Evolutionary conservation across 2,113 vertebrate species (phyloP).

Genomic region (Arothron firmamentum): DNA sequence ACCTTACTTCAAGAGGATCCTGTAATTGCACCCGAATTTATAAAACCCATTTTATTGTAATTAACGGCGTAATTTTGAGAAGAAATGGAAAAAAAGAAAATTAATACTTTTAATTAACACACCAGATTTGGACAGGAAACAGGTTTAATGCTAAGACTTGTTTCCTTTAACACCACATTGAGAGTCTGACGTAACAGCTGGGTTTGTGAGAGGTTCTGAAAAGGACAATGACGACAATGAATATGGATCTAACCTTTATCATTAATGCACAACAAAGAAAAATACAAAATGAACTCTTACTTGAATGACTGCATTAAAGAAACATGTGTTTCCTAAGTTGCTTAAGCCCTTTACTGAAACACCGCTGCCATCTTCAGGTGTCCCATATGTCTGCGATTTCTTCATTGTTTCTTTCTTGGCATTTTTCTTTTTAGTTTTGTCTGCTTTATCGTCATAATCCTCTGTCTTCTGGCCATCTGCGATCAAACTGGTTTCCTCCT

Average conservation of each 20-base stretch:
- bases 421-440: constrained; percentile 73
- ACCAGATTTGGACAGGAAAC: constrained; percentile 64
- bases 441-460: constrained; percentile 69
- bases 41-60: neutral
- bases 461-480: constrained; percentile 39
- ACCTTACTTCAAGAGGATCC: constrained; percentile 80
- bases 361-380: constrained; percentile 41
- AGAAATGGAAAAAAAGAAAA: neutral
- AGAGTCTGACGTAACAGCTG: constrained; percentile 82
- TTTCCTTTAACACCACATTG: constrained; percentile 79
- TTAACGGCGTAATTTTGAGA: neutral
- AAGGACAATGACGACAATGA: constrained; percentile 14
- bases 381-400: constrained; percentile 55
- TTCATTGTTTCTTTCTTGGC: constrained; percentile 63
- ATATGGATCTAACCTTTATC: neutral
- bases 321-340: constrained; percentile 96
- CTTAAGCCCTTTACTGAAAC: constrained; percentile 87
- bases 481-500: constrained; percentile 36
- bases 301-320: constrained; percentile 98
- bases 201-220: constrained; percentile 93
- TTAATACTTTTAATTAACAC: constrained; percentile 14
- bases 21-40: constrained; percentile 44
- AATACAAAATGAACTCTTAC: constrained; percentile 58
- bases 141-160: constrained; percentile 75
- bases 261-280: neutral